These are phyloP conservation scores for Listronotus oregonensis DNA, from an alignment of 1,140 invertebrate species.

Conservation along the genomic window DNA sequence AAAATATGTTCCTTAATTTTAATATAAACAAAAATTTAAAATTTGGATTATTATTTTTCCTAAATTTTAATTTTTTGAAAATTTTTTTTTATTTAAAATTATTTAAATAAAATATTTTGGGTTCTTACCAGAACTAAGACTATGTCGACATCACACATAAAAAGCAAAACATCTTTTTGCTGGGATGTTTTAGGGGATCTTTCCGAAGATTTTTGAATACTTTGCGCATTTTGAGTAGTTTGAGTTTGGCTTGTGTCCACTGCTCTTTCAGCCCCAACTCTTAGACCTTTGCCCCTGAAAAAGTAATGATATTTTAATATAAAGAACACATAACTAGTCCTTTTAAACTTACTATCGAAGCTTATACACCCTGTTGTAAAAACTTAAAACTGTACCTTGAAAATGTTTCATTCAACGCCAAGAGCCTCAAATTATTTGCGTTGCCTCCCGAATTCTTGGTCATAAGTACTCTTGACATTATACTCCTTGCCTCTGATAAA, in stretches of 20 bases:
- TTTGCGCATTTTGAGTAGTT: conserved; percentile 4
- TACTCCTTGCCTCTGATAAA: conserved; percentile 63
- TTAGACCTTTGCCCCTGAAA: conserved; percentile 70
- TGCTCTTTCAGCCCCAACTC: conserved; percentile 69
- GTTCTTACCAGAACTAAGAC: conserved; percentile 65
- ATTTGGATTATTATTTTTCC: no score
- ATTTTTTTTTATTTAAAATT: no score
- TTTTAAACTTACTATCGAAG: no score
- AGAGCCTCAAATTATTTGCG: conserved; percentile 67
- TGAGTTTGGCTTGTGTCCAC: conserved; percentile 53
- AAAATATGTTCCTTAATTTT: no score
- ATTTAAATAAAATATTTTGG: no score
- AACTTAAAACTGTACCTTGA: conserved; percentile 56
- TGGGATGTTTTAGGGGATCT: conserved; percentile 16
- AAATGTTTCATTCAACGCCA: conserved; percentile 79
- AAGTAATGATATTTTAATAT: no score
- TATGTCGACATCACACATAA: conserved; percentile 84
- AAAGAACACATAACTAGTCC: no score
- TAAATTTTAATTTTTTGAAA: no score
- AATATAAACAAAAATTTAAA: no score
- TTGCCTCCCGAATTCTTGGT: conserved; percentile 60
- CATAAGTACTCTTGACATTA: conserved; percentile 65
- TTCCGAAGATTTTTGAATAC: conserved; percentile 46
- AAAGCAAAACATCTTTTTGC: conserved; percentile 68
- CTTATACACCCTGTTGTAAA: no score